Base-by-base conservation (phyloP, 2,797 vertebrate genomes). In the Otolemur crassicaudatus region DNA sequence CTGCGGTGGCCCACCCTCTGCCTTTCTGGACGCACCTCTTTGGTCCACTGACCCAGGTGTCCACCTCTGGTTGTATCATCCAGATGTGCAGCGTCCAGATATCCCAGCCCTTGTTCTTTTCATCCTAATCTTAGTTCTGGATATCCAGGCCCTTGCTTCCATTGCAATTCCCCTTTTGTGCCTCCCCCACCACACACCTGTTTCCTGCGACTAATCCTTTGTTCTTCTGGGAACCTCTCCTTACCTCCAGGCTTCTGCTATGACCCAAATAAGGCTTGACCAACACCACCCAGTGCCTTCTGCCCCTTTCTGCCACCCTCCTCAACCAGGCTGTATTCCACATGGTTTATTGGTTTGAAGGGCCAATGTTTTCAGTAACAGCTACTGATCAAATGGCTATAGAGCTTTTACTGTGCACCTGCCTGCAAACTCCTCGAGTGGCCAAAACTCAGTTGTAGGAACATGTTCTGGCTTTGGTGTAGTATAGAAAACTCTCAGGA, bases 181-280 rank as follows among this genome's bases (percentile, higher is more conserved):
- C 63, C 29, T 73, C 43, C 46, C 20, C 37, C 37, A 19, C 43
- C 40, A 73, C 37, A 20, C 43, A 25, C 17, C 25, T 0, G 1
- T 22, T 91, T 97, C 67, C 77, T 63, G 37, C 77, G 91, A 81
- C 85, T 72, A 85, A 88, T 27, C 82, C 77, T 97, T 97, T 95
- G 80, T 88, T 95, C 65, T 97, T 80, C 58, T 80, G 81, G 61
- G 40, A 80, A 58, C 29, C 11, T 75, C 37, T 83, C 37, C 67
- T 83, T 46, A 87, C 58, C 27, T 65, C 37, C 37, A 83, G 22
- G 6, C 85, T 90, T 49, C 46, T 25, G 22, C 7, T 13, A 8
- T 16, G 90, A 77, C 46, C 77, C n/a, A 73, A 27, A 77, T 46
- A 43, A 88, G 2, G 13, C 63, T 87, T 58, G 40, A 61, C 23